These are phyloP conservation scores for Apotomis betuletana DNA, from an alignment of 2,888 invertebrate species.

Conservation along the genomic window DNA sequence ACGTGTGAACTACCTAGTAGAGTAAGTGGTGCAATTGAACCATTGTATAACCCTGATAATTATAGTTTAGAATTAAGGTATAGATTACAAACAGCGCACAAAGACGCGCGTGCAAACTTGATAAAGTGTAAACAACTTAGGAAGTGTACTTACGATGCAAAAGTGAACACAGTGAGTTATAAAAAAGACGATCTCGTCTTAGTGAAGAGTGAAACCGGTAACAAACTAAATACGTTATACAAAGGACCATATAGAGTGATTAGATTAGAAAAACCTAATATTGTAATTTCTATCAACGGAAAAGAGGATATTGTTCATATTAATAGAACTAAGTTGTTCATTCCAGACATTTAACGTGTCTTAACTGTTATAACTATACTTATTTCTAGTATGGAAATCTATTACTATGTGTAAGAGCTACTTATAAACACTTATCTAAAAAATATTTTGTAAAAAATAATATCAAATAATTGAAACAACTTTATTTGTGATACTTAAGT, in stretches of 20 bases:
- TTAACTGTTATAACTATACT: neutral
- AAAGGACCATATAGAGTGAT: neutral
- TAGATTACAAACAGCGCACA: neutral
- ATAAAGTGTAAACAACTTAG: neutral
- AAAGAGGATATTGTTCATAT: slow-evolving; percentile 5
- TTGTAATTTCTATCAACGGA: slow-evolving; percentile 6
- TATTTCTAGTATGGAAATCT: neutral
- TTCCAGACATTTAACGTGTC: neutral
- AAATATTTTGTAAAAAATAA: neutral
- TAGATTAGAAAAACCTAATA: neutral
- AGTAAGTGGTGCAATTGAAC: neutral
- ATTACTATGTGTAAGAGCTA: neutral
- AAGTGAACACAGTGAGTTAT: slow-evolving; percentile 8
- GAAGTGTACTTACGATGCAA: neutral
- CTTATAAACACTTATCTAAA: neutral
- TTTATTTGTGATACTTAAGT: too few species aligned
- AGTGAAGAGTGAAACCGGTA: slow-evolving; percentile 10
- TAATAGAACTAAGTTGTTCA: slow-evolving; percentile 4
- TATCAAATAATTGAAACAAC: too few species aligned
- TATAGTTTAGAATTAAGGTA: slow-evolving; percentile 1
- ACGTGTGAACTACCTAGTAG: slow-evolving; percentile 1
- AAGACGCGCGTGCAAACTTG: neutral
- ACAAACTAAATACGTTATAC: slow-evolving; percentile 1
- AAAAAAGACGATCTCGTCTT: slow-evolving; percentile 6
- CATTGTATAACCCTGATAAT: neutral